These are phyloP conservation scores for Pristionchus fissidentatus DNA, from an alignment of 2,888 invertebrate genomes.

Conservation along the genomic window DNA sequence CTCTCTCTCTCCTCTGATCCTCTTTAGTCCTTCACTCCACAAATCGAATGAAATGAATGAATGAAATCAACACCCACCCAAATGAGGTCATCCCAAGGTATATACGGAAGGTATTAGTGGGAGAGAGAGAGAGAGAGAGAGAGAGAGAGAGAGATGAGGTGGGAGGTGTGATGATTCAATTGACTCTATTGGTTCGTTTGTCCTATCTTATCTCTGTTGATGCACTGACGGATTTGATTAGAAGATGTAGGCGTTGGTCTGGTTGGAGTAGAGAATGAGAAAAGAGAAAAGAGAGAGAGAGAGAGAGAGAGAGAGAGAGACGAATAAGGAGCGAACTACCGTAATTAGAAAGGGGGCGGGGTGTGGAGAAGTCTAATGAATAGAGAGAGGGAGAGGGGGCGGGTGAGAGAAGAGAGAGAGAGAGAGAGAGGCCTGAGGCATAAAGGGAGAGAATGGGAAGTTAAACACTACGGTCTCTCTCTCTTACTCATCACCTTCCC, in stretches of 20 bases:
- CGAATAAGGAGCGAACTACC: not conserved
- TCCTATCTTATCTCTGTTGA: no score
- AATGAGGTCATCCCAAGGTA: not conserved
- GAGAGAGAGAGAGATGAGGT: no score
- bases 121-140: not conserved
- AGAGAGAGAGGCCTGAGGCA: conserved; percentile 2
- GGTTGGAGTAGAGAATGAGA: no score
- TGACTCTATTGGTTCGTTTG: no score
- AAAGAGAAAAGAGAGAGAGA: not conserved
- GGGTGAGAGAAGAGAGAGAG: not conserved
- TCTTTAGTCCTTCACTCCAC: conserved; percentile 9
- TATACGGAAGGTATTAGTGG: not conserved
- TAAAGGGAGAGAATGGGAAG: not conserved
- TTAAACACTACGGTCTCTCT: conserved; percentile 23
- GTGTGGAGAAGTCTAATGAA: conserved; percentile 27
- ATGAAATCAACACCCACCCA: conserved; percentile 7
- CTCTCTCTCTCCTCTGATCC: no score
- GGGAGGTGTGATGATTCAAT: no score
- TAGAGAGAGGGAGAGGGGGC: not conserved
- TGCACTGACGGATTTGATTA: not conserved
- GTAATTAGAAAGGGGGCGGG: conserved; percentile 19
- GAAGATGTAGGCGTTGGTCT: no score
- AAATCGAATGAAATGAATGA: conserved; percentile 23
- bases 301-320: no score
- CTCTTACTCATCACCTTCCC: not conserved